Conservation (phyloP, 2,797 vertebrate genomes). For the Silurus aristotelis region DNA sequence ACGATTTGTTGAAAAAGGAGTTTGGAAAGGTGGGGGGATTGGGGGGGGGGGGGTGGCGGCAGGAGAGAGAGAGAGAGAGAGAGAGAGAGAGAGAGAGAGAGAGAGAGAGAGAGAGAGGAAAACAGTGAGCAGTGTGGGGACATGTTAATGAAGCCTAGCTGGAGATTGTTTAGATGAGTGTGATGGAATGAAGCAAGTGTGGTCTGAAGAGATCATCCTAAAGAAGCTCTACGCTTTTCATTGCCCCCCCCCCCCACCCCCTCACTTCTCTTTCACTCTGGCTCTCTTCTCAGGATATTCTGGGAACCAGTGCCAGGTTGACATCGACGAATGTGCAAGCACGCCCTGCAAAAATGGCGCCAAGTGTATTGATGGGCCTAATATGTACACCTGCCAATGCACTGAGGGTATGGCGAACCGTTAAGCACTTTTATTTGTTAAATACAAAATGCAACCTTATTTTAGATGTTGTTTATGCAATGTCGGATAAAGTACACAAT, state of each 20-base stretch:
- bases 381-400: constrained; percentile 92
- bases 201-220: constrained; percentile 37
- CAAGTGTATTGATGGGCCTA: constrained; percentile 90
- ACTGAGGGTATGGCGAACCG: constrained; percentile 81
- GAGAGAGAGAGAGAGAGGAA: constrained; percentile 2
- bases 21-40: constrained; percentile 24
- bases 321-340: constrained; percentile 94
- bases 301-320: constrained; percentile 87
- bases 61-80: background rate
- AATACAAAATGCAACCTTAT: background rate
- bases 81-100: background rate
- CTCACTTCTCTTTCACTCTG: constrained; percentile 19
- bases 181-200: constrained; percentile 54
- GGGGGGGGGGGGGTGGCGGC: no score
- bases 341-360: constrained; percentile 94
- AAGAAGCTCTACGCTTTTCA: constrained; percentile 50
- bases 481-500: no score
- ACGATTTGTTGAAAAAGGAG: constrained; percentile 44
- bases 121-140: background rate
- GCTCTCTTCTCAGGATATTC: constrained; percentile 82
- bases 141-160: constrained; percentile 42
- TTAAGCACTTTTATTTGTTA: background rate
- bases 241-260: constrained; percentile 24
- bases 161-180: constrained; percentile 45
- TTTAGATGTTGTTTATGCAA: no score